Evolutionary conservation across 2,797 vertebrate genomes (phyloP), one percentile per base, ranked within the genome.

Genomic region (Ficedula albicollis): DNA sequence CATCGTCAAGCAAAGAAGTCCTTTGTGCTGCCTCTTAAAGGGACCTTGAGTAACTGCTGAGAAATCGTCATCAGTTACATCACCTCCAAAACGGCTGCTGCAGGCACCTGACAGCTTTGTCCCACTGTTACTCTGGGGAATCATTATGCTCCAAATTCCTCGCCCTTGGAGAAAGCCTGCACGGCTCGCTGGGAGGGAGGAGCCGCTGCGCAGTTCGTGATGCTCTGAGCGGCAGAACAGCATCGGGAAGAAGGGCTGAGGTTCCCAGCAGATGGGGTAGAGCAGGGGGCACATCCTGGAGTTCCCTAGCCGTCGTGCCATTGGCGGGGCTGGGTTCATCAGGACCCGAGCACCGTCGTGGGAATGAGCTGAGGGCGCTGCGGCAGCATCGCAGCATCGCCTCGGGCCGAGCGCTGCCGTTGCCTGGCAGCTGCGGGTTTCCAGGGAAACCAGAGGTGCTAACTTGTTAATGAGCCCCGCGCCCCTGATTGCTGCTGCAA

Each of bases 341-440:
- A 30, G 55, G 41, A 66, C 44, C 75, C 1, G 3, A 88, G 88
- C 90, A 95, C 90, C 88, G 74, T 81, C 54, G 76, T 7, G 5
- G 72, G 76, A 72, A 46, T 3, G 80, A 82, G 94, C 81, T 32
- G 16, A 79, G 56, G 95, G 94, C 78, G 3, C 94, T 89, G 91
- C 89, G 34, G 92, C 13, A 76, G 90, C 95, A 92, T 95, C 4
- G 92, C 13, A 73, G 90, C 95, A 92, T 96, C 4, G 94, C 95
- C 94, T 83, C n/a, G 7, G 92, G 95, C 91, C 4, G 41, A 94
- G 90, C 73, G 58, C 93, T 81, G 96, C 89, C 49, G 97, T 98
- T 98, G 97, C 98, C 97, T 97, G 97, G 97, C 96, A 97, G 97
- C 97, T 97, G 92, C 86, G 19, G 78, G 98, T 98, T 98, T 97